Percentiles rank a stretch among this genome's conserved stretches.
Evolutionary conservation across 1,140 invertebrate species (phyloP).

Genomic region (Trypoxylus dichotomus): DNA sequence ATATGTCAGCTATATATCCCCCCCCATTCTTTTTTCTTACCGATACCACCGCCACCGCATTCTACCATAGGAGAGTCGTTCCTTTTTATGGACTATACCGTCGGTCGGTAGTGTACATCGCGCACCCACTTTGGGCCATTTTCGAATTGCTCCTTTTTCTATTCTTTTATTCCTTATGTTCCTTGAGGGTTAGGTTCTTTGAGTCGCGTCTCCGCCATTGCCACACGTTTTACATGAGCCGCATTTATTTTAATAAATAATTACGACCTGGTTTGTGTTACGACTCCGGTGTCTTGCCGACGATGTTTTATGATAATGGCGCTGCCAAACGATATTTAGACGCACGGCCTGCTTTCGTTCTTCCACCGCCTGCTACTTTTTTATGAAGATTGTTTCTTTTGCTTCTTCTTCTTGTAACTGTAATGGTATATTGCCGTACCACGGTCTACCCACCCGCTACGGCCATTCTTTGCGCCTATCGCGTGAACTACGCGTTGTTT

Average conservation of each 20-base stretch:
- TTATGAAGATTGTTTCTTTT: constrained; percentile 15
- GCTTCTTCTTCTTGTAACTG: background rate
- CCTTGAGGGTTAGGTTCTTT: background rate
- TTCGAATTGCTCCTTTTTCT: constrained; percentile 14
- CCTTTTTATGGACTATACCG: constrained; percentile 10
- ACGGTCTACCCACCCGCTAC: background rate
- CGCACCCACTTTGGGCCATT: constrained; percentile 12
- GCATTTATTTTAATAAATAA: constrained; percentile 25
- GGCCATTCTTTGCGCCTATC: background rate
- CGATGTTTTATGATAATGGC: constrained; percentile 22
- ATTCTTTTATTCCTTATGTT: constrained; percentile 15
- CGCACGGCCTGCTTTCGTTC: background rate
- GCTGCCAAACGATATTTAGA: constrained; percentile 21
- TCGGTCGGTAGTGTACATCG: constrained; percentile 3
- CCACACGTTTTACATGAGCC: background rate
- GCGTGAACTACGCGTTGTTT: background rate
- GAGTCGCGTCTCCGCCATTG: background rate
- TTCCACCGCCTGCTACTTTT: background rate
- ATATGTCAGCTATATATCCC: too few relatives aligned
- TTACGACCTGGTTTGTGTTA: constrained; percentile 17
- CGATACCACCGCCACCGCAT: background rate
- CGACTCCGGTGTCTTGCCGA: background rate
- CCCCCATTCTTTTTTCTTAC: too few relatives aligned
- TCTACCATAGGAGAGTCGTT: background rate
- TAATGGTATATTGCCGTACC: too few relatives aligned